Conservation (phyloP, 2,888 invertebrate species). For the Apomyelois bistriatella region DNA sequence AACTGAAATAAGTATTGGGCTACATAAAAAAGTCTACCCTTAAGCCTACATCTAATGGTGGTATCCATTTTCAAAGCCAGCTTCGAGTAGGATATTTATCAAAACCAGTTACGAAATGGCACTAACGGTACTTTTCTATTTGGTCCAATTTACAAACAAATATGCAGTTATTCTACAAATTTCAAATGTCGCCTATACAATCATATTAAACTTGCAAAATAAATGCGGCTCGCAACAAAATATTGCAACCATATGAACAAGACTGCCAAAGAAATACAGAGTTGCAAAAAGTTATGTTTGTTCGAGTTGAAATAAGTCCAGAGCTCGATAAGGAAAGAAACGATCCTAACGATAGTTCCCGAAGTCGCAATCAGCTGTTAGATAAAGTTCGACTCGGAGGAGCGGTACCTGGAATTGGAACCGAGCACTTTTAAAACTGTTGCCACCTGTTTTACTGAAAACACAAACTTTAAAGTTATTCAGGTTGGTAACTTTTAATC, state of each 20-base stretch:
- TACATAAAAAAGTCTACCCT: too few species aligned
- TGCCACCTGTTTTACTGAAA: constrained; percentile 48
- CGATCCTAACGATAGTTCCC: constrained; percentile 57
- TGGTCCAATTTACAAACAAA: too few species aligned
- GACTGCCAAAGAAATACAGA: constrained; percentile 1
- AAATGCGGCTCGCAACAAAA: background rate
- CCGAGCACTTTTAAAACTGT: constrained; percentile 59
- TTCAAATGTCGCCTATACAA: too few species aligned
- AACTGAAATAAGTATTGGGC: too few species aligned
- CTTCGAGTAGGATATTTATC: too few species aligned
- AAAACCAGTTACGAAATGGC: too few species aligned
- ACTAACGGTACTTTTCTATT: too few species aligned
- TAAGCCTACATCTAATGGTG: too few species aligned
- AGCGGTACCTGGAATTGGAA: constrained; percentile 57
- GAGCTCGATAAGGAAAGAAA: constrained; percentile 41
- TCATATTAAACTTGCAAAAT: too few species aligned
- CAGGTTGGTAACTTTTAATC: constrained; percentile 8
- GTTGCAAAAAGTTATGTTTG: constrained; percentile 19
- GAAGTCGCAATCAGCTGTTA: constrained; percentile 67
- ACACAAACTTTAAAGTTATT: constrained; percentile 40
- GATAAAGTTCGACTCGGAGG: constrained; percentile 60
- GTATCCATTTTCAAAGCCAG: too few species aligned
- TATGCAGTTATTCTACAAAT: too few species aligned
- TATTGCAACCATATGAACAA: background rate
- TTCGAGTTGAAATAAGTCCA: constrained; percentile 31